Evolutionary conservation across 1,140 invertebrate genomes (phyloP), one percentile per base, ranked within the genome.

Genomic region (Orius laevigatus): DNA sequence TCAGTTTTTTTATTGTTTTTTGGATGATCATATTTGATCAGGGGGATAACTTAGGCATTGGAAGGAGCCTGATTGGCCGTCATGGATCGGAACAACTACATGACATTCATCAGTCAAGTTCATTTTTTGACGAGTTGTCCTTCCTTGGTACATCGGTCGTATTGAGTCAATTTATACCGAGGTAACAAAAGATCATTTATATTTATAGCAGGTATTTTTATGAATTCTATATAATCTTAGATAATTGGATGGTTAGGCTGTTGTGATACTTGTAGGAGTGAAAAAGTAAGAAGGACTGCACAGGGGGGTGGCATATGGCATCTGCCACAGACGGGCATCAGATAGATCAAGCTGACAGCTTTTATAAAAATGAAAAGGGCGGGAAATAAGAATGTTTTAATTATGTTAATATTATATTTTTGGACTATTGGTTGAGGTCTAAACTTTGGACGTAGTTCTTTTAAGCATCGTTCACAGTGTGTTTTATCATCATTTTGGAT

Each of bases 401-500:
- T 32, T 31, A 31, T 32, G 47, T 44, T 48, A 45, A 12, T 49
- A 48, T 52, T 53, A 54, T 58, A 63, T 54, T 59, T 63, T 34
- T 4, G 8, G 25, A 8, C 25, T 14, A 38, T 52, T 15, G 57
- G 55, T 70, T 73, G 45, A 79, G 58, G 45, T 69, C 65, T 44
- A 82, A 60, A 61, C 73, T 79, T 51, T 65, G n/a, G 73, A 63
- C 73, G 64, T 48, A 84, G 64, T 65, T 82, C 75, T 34, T 68
- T 72, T 16, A 83, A 63, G 33, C 72, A 75, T 55, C 75, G 74
- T 59, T 74, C 69, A 18, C 78, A n/a, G n/a, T 79, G 60, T 79
- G 71, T 51, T 73, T 67, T n/a, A 84, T 63, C 58, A 79, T 66
- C 59, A 75, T 74, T 63, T 81, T 82, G 20, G 83, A 81, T 14